These are phyloP conservation scores for Crypturellus tataupa DNA, from an alignment of 2,797 vertebrate species.

Conservation along the genomic window DNA sequence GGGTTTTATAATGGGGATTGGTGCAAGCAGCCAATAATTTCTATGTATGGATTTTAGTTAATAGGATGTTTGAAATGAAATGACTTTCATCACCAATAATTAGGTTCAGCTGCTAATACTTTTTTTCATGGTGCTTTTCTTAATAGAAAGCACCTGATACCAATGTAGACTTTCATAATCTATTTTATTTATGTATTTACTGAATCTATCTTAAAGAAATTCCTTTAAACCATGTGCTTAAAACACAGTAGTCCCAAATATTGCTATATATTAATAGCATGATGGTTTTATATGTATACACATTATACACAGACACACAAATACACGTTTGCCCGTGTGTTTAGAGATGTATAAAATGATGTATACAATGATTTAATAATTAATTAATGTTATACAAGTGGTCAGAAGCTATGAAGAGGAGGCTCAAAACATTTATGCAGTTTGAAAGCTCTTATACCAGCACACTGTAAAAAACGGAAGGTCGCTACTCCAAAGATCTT, in stretches of 20 bases:
- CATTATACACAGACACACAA: neutral
- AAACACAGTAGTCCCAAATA: neutral
- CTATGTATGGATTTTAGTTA: slow-evolving; percentile 76
- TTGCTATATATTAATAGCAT: neutral
- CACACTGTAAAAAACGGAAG: slow-evolving; percentile 9
- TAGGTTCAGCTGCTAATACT: slow-evolving; percentile 46
- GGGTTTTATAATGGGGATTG: slow-evolving; percentile 69
- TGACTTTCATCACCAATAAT: slow-evolving; percentile 62
- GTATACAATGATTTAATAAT: neutral
- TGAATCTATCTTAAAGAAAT: slow-evolving; percentile 21
- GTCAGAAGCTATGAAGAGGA: neutral
- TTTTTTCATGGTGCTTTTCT: slow-evolving; percentile 34
- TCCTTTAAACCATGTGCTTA: neutral
- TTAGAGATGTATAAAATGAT: neutral
- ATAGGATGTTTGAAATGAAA: slow-evolving; percentile 75
- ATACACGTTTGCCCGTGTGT: neutral
- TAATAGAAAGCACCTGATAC: slow-evolving; percentile 1
- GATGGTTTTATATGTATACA: neutral
- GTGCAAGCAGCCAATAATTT: slow-evolving; percentile 68
- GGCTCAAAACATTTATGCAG: neutral
- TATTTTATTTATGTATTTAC: slow-evolving; percentile 1
- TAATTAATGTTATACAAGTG: neutral
- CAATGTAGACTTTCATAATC: neutral
- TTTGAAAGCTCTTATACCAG: slow-evolving; percentile 15
- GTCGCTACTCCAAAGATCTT: neutral